Conservation (phyloP, 2,113 vertebrate genomes). For the Verasper variegatus region DNA sequence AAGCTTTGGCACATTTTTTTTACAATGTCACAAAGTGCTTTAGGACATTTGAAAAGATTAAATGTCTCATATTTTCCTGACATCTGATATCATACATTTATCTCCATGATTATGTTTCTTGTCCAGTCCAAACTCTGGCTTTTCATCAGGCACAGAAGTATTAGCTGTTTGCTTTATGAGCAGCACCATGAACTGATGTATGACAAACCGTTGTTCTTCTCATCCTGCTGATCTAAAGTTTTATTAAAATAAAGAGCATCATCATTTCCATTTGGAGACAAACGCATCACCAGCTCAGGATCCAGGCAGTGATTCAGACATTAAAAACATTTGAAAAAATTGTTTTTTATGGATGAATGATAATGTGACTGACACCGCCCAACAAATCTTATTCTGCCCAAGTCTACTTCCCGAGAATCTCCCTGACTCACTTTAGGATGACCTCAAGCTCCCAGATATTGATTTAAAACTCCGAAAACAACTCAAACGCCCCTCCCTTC, state of each 20-base stretch:
- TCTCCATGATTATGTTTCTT: neutral
- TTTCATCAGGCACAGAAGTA: too few species aligned
- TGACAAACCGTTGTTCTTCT: neutral
- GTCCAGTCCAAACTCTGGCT: too few species aligned
- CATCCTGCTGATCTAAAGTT: conserved; percentile 1
- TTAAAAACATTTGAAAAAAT: neutral
- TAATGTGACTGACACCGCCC: conserved; percentile 12
- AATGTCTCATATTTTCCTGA: too few species aligned
- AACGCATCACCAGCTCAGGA: conserved; percentile 23
- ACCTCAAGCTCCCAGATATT: neutral
- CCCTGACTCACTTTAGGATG: conserved; percentile 36
- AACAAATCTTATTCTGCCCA: conserved; percentile 25
- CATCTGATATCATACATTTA: too few species aligned
- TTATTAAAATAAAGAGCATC: neutral
- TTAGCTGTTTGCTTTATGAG: neutral
- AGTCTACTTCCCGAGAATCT: conserved; percentile 16
- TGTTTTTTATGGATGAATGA: conserved; percentile 17
- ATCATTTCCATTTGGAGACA: conserved; percentile 28
- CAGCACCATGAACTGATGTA: neutral
- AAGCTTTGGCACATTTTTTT: too few species aligned
- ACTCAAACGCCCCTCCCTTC: neutral
- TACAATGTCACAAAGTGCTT: too few species aligned
- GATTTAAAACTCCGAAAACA: neutral
- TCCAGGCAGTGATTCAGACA: conserved; percentile 43
- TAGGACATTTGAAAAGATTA: too few species aligned